A percentile compares a stretch with the other conserved stretches of the same genome.
phyloP scores from a whole-genome alignment of 2,888 invertebrate species.

The Mylabris sibirica region DNA sequence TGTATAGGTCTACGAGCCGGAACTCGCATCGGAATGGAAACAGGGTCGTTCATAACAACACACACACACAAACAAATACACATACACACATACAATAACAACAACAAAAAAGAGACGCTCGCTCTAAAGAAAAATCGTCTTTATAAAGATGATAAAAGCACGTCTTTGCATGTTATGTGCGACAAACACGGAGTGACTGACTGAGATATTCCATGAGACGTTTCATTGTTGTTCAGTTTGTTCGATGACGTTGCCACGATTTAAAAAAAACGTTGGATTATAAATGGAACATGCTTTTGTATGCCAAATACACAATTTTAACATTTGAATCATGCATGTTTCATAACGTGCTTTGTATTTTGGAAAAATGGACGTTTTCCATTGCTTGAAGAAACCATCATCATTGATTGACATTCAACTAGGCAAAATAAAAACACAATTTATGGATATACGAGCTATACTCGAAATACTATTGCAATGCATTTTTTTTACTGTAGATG shows the following conservation, averaged over 20 bases:
- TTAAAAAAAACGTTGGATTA: slow-evolving; percentile 59
- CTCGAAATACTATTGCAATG: slow-evolving; percentile 38
- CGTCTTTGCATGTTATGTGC: slow-evolving; percentile 63
- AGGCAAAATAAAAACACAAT: slow-evolving; percentile 35
- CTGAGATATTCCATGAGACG: slow-evolving; percentile 61
- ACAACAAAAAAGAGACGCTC: not conserved
- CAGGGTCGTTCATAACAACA: slow-evolving; percentile 52
- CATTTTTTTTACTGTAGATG: slow-evolving; percentile 61
- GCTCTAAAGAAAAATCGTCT: slow-evolving; percentile 60
- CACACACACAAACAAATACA: slow-evolving; percentile 40
- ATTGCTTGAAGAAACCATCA: slow-evolving; percentile 39
- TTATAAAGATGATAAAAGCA: slow-evolving; percentile 63
- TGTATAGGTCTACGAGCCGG: slow-evolving; percentile 49
- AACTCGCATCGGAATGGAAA: slow-evolving; percentile 58
- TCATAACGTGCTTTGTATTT: slow-evolving; percentile 53
- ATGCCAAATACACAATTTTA: slow-evolving; percentile 57
- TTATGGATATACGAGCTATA: slow-evolving; percentile 46
- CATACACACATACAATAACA: slow-evolving; percentile 51
- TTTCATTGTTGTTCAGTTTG: slow-evolving; percentile 62
- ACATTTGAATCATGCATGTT: slow-evolving; percentile 59
- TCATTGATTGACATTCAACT: slow-evolving; percentile 58
- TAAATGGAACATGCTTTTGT: slow-evolving; percentile 59
- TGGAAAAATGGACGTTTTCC: slow-evolving; percentile 47
- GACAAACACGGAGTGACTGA: slow-evolving; percentile 62
- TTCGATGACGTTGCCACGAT: slow-evolving; percentile 58